Conservation (phyloP, 2,888 invertebrate species). For the Brassicogethes aeneus region DNA sequence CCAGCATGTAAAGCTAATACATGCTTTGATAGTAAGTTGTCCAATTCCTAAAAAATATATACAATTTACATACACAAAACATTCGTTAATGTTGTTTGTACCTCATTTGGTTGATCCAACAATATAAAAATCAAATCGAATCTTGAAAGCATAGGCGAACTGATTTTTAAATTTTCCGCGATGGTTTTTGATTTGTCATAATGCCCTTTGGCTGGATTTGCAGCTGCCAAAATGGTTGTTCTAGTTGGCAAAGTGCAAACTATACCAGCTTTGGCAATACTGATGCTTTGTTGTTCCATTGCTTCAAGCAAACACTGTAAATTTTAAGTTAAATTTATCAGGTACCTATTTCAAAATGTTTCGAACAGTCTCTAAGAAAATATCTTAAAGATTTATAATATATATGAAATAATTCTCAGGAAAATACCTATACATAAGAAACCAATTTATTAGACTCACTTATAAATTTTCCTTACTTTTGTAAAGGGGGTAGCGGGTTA, state of each 20-base stretch:
- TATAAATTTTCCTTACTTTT: too few relatives aligned
- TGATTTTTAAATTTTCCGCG: constrained; percentile 81
- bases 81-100: too few relatives aligned
- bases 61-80: background rate
- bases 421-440: too few relatives aligned
- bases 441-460: too few relatives aligned
- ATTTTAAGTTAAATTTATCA: too few relatives aligned
- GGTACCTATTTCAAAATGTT: too few relatives aligned
- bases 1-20: constrained; percentile 69
- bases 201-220: constrained; percentile 84
- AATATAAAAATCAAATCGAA: constrained; percentile 91
- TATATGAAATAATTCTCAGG: too few relatives aligned
- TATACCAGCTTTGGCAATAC: constrained; percentile 84
- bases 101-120: constrained; percentile 77
- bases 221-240: constrained; percentile 83
- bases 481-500: too few relatives aligned
- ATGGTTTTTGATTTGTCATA: constrained; percentile 84
- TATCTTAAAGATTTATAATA: too few relatives aligned
- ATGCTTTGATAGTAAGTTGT: constrained; percentile 70
- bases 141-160: constrained; percentile 76
- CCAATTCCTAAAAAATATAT: constrained; percentile 50
- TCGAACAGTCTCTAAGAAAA: too few relatives aligned
- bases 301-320: constrained; percentile 74
- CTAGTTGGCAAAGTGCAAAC: constrained; percentile 74
- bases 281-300: constrained; percentile 90